Evolutionary conservation across 23 tunicate species (phyloP).

Genomic region (Phallusia fumigata): DNA sequence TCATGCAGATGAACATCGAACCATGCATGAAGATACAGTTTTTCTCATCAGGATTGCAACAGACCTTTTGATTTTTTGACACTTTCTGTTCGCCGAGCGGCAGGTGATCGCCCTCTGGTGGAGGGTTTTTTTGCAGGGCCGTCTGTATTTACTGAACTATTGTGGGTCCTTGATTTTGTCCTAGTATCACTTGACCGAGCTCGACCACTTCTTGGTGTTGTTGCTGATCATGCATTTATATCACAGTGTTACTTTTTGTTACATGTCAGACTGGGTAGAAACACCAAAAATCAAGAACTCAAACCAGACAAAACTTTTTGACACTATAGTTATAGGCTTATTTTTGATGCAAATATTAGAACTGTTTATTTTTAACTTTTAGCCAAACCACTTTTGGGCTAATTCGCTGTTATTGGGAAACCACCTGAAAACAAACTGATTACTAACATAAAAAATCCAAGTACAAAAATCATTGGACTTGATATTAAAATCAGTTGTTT

Average conservation of each 20-base stretch:
- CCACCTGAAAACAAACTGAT: too few species aligned
- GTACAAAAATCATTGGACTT: too few species aligned
- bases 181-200: constrained; percentile 32
- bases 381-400: too few species aligned
- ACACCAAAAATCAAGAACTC: too few species aligned
- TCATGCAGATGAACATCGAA: neutral
- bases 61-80: constrained; percentile 29
- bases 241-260: neutral
- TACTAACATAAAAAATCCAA: too few species aligned
- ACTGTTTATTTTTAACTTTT: too few species aligned
- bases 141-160: neutral
- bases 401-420: too few species aligned
- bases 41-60: neutral
- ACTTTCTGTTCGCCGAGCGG: constrained; percentile 14
- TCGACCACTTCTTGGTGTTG: constrained; percentile 16
- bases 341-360: too few species aligned
- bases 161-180: neutral
- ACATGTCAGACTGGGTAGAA: too few species aligned
- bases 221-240: neutral
- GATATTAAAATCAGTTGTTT: too few species aligned
- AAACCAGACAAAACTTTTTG: too few species aligned
- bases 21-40: neutral
- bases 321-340: too few species aligned
- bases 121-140: neutral
- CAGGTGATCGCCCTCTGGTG: constrained; percentile 37